Base-by-base conservation (phyloP, 2,888 invertebrate genomes). In the Dexiosoma caninum region DNA sequence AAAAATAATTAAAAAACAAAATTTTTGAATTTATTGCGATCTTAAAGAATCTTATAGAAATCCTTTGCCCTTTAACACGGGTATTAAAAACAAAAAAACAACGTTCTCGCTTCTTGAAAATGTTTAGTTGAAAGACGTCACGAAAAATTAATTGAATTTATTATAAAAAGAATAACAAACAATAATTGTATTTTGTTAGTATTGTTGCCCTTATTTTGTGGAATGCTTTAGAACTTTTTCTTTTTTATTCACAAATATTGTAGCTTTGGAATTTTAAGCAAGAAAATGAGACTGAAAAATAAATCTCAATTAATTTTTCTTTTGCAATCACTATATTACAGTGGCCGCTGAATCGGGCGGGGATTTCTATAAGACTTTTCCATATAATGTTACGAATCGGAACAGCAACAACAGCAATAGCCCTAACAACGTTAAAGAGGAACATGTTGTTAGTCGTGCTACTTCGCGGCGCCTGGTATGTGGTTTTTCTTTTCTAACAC, bases 341-440 rank as follows among this genome's bases (percentile, higher is more conserved):
- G 94, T 94, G 94, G 94, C 94, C 93, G 94, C 94, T 92, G 94
- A 94, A 92, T 94, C 94, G 92, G 93, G 93, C 92, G 92, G 91
- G 93, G 95, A 95, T 93, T 94, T 93, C 95, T 95, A 94, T 95
- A 95, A 95, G 94, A 93, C 92, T 93, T 94, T 92, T 91, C 91
- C 91, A 93, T 94, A 92, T 94, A 94, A 93, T 85, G 88, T 91
- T 91, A 92, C 92, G 89, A 91, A 91, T 91, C 92, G 92, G 91
- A 85, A 84, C 86, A 76, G 71, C 76, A 81, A 69, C 77, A 81
- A 16, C 76, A 80, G 51, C 77, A 55, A 62, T 64, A 74, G 55
- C 67, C 44, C 46, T 44, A 40, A 14, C 72, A 77, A 64, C 64
- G 49, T 67, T 84, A 84, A 85, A 87, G 88, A 88, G 86, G 89